These are phyloP conservation scores for Cephus spinipes DNA, from an alignment of 2,888 invertebrate genomes.

Conservation along the genomic window DNA sequence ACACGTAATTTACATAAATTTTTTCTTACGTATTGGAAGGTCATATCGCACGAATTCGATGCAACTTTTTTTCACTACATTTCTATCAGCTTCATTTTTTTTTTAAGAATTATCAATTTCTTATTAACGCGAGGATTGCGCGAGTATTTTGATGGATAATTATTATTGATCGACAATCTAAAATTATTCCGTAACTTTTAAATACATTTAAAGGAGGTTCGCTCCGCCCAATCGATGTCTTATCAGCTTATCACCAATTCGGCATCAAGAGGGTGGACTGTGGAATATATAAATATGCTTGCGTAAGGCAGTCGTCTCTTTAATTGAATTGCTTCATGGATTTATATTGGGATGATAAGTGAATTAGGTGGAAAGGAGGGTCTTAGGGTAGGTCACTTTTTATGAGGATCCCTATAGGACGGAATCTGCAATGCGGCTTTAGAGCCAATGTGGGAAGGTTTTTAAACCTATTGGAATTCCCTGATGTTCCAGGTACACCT, in stretches of 20 bases:
- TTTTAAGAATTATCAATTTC: neutral
- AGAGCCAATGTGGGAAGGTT: neutral
- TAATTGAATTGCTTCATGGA: neutral
- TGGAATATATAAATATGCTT: neutral
- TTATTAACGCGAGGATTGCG: neutral
- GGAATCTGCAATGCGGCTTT: neutral
- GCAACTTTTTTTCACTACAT: neutral
- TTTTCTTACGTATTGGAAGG: neutral
- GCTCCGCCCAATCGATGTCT: constrained; percentile 20
- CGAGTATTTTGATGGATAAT: neutral
- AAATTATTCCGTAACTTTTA: neutral
- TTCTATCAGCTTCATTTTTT: neutral
- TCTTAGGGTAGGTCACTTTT: neutral
- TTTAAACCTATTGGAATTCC: neutral
- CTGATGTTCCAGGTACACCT: neutral
- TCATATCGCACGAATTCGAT: neutral
- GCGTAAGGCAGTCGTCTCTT: neutral
- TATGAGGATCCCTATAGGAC: neutral
- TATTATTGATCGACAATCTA: no score
- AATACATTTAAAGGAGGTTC: neutral
- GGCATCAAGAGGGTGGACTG: neutral
- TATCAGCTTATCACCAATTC: neutral
- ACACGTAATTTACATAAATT: constrained; percentile 12
- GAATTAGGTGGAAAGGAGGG: neutral
- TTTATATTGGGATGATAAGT: neutral